Percentiles rank a stretch among this genome's conserved stretches.
These are phyloP conservation scores for Pterostichus madidus DNA, from an alignment of 2,888 invertebrate species.

Conservation along the genomic window DNA sequence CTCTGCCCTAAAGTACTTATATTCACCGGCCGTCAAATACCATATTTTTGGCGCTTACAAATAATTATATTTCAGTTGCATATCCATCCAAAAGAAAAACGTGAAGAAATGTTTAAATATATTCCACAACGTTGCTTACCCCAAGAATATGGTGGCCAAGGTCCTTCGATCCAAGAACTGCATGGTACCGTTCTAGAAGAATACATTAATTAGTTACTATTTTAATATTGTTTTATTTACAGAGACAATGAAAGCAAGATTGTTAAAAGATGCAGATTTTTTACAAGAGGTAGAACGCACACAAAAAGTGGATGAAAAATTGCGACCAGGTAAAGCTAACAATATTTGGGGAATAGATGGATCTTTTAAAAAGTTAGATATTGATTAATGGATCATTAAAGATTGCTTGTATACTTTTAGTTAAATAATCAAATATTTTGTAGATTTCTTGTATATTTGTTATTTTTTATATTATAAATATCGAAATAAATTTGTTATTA, in stretches of 20 bases:
- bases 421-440: too few relatives aligned
- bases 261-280: constrained; percentile 75
- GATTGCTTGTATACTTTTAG: too few relatives aligned
- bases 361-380: constrained; percentile 69
- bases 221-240: constrained; percentile 13
- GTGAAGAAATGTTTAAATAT: constrained; percentile 46
- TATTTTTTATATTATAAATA: too few relatives aligned
- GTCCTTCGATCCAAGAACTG: constrained; percentile 8
- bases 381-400: constrained; percentile 65
- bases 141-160: constrained; percentile 56
- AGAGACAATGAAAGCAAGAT: constrained; percentile 71
- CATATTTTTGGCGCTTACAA: not conserved
- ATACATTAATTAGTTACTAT: not conserved
- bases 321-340: constrained; percentile 68
- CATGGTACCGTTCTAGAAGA: constrained; percentile 11
- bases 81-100: constrained; percentile 42
- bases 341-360: constrained; percentile 68
- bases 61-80: not conserved
- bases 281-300: constrained; percentile 73
- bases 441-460: too few relatives aligned
- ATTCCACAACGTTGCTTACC: constrained; percentile 56
- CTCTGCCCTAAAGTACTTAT: too few relatives aligned
- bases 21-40: not conserved
- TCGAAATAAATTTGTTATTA: not conserved
- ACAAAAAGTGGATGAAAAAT: constrained; percentile 67